Evolutionary conservation across 2,888 invertebrate genomes (phyloP).

Genomic region (Pyrrhosoma nymphula): DNA sequence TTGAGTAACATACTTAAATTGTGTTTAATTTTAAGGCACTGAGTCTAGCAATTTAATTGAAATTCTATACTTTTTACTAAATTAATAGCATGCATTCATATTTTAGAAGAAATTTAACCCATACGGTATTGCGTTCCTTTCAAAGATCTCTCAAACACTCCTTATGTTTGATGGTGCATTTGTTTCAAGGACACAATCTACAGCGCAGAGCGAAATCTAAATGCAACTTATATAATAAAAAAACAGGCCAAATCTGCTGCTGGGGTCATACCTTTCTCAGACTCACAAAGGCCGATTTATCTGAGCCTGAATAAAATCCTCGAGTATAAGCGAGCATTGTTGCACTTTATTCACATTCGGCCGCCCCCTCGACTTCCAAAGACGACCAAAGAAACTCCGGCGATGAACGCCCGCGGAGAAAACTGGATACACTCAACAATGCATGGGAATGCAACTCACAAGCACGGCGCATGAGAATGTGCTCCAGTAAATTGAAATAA

Average conservation of each 20-base stretch:
- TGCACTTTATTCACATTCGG: neutral
- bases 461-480: neutral
- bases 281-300: neutral
- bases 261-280: neutral
- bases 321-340: neutral
- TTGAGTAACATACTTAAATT: too few species aligned
- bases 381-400: neutral
- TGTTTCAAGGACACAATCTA: neutral
- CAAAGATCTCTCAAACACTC: too few species aligned
- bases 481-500: neutral
- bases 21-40: too few species aligned
- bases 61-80: too few species aligned
- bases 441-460: neutral
- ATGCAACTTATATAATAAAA: neutral
- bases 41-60: too few species aligned
- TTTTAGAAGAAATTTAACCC: too few species aligned
- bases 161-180: neutral
- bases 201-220: neutral
- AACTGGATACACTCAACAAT: neutral
- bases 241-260: neutral
- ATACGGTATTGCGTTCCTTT: too few species aligned
- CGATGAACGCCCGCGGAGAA: neutral
- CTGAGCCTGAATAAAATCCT: neutral
- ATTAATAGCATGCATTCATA: too few species aligned
- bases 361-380: neutral